These are phyloP conservation scores for Trichonephila clavipes DNA, from an alignment of 1,140 invertebrate species.

Conservation along the genomic window DNA sequence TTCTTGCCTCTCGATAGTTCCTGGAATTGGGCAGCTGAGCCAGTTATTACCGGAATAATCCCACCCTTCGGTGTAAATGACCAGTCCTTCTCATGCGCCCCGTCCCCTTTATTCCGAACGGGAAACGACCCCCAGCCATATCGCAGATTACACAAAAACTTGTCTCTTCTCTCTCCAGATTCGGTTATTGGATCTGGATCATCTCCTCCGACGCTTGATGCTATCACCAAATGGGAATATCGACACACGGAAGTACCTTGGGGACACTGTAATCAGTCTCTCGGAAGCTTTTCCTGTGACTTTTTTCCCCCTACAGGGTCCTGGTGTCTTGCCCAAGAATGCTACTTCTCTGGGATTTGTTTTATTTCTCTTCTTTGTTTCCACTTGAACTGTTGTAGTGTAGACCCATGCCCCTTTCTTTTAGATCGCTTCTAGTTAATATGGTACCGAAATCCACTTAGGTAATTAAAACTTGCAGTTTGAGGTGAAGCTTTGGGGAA, in stretches of 20 bases:
- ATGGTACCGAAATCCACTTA: background rate
- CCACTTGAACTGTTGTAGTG: background rate
- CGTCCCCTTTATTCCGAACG: background rate
- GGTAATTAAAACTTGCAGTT: background rate
- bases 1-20: background rate
- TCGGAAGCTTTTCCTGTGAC: background rate
- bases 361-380: background rate
- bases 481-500: background rate
- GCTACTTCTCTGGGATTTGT: background rate
- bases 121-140: background rate
- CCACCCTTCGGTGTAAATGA: background rate
- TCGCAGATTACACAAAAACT: constrained; percentile 14
- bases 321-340: background rate
- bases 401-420: background rate
- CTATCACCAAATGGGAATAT: constrained; percentile 28
- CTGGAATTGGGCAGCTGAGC: background rate
- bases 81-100: background rate
- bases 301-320: background rate
- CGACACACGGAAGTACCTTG: background rate
- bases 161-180: background rate
- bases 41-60: background rate
- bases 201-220: background rate
- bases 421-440: background rate
- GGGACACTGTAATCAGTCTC: constrained; percentile 51
- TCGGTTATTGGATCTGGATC: constrained; percentile 27